Evolutionary conservation across 2,113 vertebrate species (phyloP), one percentile per base, ranked within the genome.

Genomic region (Empidonax alnorum): DNA sequence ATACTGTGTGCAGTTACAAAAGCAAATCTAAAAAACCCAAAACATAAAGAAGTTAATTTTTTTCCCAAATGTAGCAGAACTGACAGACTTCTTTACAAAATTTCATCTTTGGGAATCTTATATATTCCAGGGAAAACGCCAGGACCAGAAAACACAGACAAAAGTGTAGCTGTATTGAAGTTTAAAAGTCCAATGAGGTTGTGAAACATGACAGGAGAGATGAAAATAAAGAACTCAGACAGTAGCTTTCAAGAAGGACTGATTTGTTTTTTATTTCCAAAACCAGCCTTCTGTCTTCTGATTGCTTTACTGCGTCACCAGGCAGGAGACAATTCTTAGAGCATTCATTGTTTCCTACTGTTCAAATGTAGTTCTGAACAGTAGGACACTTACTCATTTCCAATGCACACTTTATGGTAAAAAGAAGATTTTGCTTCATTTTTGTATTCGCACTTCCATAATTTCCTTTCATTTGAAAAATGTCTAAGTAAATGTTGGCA

Each of bases 391-490:
- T 35, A 46, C 68, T 93, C 84, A 84, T 93, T 91, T 90, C 75
- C 66, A 67, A 78, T 87, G 59, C 84, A 67, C 35, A 72, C 91
- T 97, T 95, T 69, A 84, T 65, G 73, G 56, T 73, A 75, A 96
- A 96, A 97, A 58, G 67, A 65, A n/a, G 35, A 96, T 92, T 95
- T 93, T 89, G 18, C 89, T 96, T 67, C 83, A 90, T 92, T 97
- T 98, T 89, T 94, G 81, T 84, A 90, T 96, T 97, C 89, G 67
- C 25, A 80, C 75, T 79, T 30, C 89, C 55, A 55, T 90, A 91
- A 94, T 92, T 94, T 95, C 67, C 81, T 94, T 93, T 81, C 58
- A 87, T 96, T 93, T 97, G 87, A 96, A 97, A 97, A 97, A 89
- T 82, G 24, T 53, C 89, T 95, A 94, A 55, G 84, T 81, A 94